Evolutionary conservation across 2,797 vertebrate species (phyloP).

Genomic region (Manis pentadactyla): DNA sequence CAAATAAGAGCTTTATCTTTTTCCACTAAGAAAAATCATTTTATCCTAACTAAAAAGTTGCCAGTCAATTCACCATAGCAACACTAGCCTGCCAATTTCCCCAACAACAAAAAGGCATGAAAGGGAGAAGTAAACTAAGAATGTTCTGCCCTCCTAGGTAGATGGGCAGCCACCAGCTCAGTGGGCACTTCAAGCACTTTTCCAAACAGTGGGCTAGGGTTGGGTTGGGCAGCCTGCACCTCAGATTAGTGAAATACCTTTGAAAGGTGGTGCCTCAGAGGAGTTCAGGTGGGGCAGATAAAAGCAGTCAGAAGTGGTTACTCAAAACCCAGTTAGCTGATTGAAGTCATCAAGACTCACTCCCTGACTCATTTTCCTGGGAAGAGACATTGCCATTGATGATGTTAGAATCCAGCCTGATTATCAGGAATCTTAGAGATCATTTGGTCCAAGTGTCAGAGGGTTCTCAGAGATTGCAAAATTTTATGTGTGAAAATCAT

Average conservation of each 20-base stretch:
- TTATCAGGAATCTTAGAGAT: background rate
- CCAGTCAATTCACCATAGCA: slow-evolving; percentile 53
- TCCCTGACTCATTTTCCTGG: background rate
- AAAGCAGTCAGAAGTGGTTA: background rate
- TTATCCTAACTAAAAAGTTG: slow-evolving; percentile 42
- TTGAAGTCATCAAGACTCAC: background rate
- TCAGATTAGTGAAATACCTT: background rate
- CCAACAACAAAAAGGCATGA: background rate
- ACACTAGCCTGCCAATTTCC: background rate
- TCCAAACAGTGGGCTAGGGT: background rate
- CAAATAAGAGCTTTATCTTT: slow-evolving; percentile 60
- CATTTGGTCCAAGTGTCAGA: background rate
- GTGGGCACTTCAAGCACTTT: background rate
- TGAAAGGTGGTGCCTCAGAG: background rate
- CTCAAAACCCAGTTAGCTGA: background rate
- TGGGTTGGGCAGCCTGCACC: background rate
- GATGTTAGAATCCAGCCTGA: background rate
- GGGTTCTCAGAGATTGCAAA: background rate
- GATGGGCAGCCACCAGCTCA: no score
- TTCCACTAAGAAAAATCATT: slow-evolving; percentile 69
- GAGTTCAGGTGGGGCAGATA: background rate
- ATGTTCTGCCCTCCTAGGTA: background rate
- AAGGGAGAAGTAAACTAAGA: background rate
- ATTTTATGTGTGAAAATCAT: background rate
- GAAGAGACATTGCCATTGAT: background rate